Base-by-base conservation (phyloP, 2,888 invertebrate genomes). In the Protodeltote pygarga region DNA sequence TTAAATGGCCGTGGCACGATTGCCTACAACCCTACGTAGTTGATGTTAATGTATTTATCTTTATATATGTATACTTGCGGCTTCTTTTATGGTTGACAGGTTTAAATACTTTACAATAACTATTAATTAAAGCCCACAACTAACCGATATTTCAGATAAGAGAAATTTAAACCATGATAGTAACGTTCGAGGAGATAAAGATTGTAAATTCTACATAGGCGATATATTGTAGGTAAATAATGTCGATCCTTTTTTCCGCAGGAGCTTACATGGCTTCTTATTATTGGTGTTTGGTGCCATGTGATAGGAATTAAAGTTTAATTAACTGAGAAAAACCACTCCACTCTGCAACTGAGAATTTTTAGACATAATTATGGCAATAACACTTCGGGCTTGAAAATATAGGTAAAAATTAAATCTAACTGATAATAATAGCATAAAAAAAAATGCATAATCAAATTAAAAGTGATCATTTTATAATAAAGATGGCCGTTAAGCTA, bases 401-500 rank as follows among this genome's bases (percentile, higher is more conserved):
- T 54, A n/a, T n/a, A n/a, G n/a, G n/a, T n/a, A n/a, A n/a, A n/a
- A n/a, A n/a, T n/a, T n/a, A n/a, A n/a, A n/a, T n/a, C n/a, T n/a
- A n/a, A n/a, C n/a, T n/a, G n/a, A n/a, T n/a, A n/a, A n/a, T n/a
- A n/a, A n/a, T n/a, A n/a, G n/a, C n/a, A n/a, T n/a, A n/a, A n/a
- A n/a, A n/a, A n/a, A 62, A 61, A 58, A 40, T 21, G 48, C 2
- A 11, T 54, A 65, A 65, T 58, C 48, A 52, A 67, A 54, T 67
- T 61, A 59, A 65, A 70, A 65, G 53, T 63, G 55, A 57, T 67
- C 50, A 61, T 75, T 72, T 77, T 75, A 76, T 77, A 77, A 72
- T 73, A 73, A 79, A 75, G 66, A 63, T 58, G 65, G 71, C 72
- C 75, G 76, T 79, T 82, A 76, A 74, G 74, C 65, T 77, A 75